Conservation (phyloP, 1,140 invertebrate genomes). For the Zophobas atratus region DNA sequence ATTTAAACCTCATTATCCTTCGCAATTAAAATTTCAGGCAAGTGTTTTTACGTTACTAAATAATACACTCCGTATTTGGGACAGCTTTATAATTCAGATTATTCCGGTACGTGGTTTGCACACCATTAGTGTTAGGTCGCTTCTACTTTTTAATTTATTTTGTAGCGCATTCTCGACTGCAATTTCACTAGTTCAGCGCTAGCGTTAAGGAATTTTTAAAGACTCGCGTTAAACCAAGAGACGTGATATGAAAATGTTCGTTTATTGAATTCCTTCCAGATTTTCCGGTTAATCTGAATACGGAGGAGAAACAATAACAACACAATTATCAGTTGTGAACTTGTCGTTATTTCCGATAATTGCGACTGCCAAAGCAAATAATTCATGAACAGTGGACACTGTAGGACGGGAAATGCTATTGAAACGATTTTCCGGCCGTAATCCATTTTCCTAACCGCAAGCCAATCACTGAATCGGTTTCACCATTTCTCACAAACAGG, state of each 20-base stretch:
- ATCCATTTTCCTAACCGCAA: constrained; percentile 15
- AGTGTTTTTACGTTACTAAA: neutral
- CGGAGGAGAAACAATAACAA: neutral
- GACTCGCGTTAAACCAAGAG: neutral
- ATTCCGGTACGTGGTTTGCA: constrained; percentile 10
- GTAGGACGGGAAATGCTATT: constrained; percentile 23
- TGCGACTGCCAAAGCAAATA: constrained; percentile 21
- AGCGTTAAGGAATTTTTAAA: too few relatives aligned
- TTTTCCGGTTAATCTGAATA: constrained; percentile 14
- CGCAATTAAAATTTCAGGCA: neutral
- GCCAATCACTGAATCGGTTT: neutral
- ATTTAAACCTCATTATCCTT: too few relatives aligned
- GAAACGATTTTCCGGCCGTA: constrained; percentile 24
- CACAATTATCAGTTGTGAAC: constrained; percentile 15
- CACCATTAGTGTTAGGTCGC: neutral
- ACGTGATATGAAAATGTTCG: neutral
- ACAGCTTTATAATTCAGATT: constrained; percentile 7
- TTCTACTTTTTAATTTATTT: constrained; percentile 9
- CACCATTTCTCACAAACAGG: too few relatives aligned
- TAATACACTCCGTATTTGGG: neutral
- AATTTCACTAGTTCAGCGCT: neutral
- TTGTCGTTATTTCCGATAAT: constrained; percentile 15
- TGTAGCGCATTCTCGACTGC: neutral
- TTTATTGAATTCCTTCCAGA: constrained; percentile 6
- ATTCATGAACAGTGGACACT: constrained; percentile 15